Conservation (phyloP, 2,113 vertebrate genomes). For the Oplegnathus fasciatus region DNA sequence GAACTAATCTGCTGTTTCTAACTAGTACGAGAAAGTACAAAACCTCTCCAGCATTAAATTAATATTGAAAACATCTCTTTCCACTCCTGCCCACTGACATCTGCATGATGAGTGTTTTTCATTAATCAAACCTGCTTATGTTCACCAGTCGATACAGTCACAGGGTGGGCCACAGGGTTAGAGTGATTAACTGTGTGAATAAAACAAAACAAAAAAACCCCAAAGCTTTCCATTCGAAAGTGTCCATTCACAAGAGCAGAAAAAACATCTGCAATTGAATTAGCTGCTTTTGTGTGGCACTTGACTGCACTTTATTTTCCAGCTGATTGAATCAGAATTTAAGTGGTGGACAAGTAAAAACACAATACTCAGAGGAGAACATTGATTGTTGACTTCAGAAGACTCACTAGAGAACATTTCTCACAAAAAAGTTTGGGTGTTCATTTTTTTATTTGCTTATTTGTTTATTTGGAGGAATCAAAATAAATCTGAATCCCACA, state of each 20-base stretch:
- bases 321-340: conserved; percentile 26
- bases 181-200: conserved; percentile 7
- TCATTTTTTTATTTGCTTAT: not conserved
- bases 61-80: not conserved
- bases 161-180: not conserved
- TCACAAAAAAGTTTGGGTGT: not conserved
- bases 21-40: not conserved
- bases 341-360: not conserved
- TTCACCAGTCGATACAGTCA: conserved; percentile 4
- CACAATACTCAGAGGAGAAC: not conserved
- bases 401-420: not conserved
- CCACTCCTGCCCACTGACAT: not conserved
- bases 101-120: not conserved
- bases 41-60: conserved; percentile 14
- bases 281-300: not conserved
- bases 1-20: not conserved
- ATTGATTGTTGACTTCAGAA: conserved; percentile 8
- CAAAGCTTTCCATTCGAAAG: not conserved
- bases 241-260: not conserved
- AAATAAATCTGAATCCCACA: not conserved
- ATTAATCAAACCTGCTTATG: conserved; percentile 23
- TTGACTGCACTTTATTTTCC: conserved; percentile 13
- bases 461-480: not conserved
- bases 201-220: not conserved
- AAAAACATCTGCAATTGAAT: not conserved